These are phyloP conservation scores for Gryllus bimaculatus DNA, from an alignment of 1,140 invertebrate species.

Conservation along the genomic window DNA sequence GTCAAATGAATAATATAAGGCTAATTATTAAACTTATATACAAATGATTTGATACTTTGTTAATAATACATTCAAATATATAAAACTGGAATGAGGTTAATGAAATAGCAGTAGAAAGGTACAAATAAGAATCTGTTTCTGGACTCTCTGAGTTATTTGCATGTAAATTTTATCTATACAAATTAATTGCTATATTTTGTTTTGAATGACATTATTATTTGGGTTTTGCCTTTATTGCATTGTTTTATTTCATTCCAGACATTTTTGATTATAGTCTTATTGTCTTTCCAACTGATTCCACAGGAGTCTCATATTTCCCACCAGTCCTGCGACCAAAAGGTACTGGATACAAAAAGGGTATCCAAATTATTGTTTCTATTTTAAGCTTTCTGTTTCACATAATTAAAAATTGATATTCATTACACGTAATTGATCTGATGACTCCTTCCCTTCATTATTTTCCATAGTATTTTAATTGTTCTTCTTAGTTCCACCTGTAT, in stretches of 20 bases:
- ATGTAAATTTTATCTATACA: too few relatives aligned
- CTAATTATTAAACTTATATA: too few relatives aligned
- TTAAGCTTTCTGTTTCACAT: not conserved
- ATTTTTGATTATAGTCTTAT: conserved; percentile 66
- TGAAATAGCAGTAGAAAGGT: too few relatives aligned
- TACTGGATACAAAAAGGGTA: conserved; percentile 32
- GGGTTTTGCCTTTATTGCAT: conserved; percentile 19
- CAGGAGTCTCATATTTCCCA: conserved; percentile 58
- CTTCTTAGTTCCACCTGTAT: not conserved
- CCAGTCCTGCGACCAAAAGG: conserved; percentile 62
- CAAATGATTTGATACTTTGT: too few relatives aligned
- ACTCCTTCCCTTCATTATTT: too few relatives aligned
- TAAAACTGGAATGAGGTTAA: too few relatives aligned
- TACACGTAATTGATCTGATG: too few relatives aligned
- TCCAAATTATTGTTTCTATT: not conserved
- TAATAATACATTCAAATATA: too few relatives aligned
- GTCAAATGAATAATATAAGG: too few relatives aligned
- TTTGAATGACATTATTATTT: conserved; percentile 1
- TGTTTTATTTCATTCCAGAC: conserved; percentile 41
- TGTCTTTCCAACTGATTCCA: conserved; percentile 68
- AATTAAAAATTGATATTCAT: too few relatives aligned
- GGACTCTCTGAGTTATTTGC: too few relatives aligned
- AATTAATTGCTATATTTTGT: conserved; percentile 7
- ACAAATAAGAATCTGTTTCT: too few relatives aligned
- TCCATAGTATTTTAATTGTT: not conserved